Evolutionary conservation across 2,113 vertebrate genomes (phyloP).

Genomic region (Alaudala cheleensis): DNA sequence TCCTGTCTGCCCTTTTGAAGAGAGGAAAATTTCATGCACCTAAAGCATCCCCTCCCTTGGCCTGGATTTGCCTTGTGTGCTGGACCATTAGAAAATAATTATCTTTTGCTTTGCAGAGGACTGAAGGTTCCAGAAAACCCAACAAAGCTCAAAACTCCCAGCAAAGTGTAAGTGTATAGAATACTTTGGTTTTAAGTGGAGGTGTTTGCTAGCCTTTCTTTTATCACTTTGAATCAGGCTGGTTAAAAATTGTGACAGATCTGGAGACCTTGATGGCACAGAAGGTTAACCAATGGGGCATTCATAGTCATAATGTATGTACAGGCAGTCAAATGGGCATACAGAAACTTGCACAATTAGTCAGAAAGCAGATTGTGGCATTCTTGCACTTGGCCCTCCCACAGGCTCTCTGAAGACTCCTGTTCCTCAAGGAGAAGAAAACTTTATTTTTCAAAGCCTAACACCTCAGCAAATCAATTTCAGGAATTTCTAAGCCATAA

Average conservation of each 20-base stretch:
- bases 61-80: background rate
- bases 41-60: background rate
- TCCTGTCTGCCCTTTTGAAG: background rate
- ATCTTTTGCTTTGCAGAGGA: constrained; percentile 16
- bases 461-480: background rate
- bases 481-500: background rate
- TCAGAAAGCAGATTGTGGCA: background rate
- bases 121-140: background rate
- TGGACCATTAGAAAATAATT: background rate
- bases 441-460: background rate
- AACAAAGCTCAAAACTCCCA: background rate
- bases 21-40: background rate
- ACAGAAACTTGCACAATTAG: background rate
- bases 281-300: background rate
- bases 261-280: background rate
- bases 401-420: background rate
- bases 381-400: background rate
- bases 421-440: background rate
- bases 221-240: background rate
- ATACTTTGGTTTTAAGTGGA: background rate
- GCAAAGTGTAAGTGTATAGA: background rate
- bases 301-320: background rate
- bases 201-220: background rate
- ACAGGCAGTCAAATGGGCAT: background rate
- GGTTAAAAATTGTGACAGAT: background rate